phyloP scores from a whole-genome alignment of 2,888 invertebrate species.

The Tachina fera region DNA sequence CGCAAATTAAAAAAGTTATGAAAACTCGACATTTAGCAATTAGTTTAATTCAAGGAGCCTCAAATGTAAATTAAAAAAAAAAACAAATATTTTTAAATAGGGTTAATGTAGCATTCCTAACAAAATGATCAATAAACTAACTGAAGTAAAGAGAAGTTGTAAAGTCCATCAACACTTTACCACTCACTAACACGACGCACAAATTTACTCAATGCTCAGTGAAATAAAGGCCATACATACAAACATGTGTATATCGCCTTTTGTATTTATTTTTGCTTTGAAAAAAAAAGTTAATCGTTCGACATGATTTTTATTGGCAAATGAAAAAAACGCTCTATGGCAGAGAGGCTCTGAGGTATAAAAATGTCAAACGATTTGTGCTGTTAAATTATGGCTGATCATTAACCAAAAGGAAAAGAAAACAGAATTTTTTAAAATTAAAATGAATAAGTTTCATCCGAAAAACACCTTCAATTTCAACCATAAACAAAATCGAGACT shows the following conservation, averaged over 20 bases:
- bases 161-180: slow-evolving; percentile 74
- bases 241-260: not conserved
- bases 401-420: slow-evolving; percentile 73
- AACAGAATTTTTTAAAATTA: slow-evolving; percentile 19
- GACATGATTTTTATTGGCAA: slow-evolving; percentile 67
- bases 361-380: slow-evolving; percentile 81
- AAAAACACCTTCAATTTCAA: slow-evolving; percentile 63
- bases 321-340: slow-evolving; percentile 41
- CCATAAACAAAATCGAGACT: slow-evolving; percentile 46
- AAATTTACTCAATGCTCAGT: not conserved
- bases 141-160: slow-evolving; percentile 51
- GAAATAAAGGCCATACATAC: slow-evolving; percentile 20
- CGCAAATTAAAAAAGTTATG: no score
- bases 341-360: slow-evolving; percentile 74
- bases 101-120: slow-evolving; percentile 31
- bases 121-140: slow-evolving; percentile 56
- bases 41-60: not conserved
- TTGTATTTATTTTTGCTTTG: not conserved
- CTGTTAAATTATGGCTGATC: slow-evolving; percentile 80
- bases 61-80: not conserved
- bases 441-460: slow-evolving; percentile 58
- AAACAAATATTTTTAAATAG: not conserved
- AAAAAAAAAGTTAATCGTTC: slow-evolving; percentile 64
- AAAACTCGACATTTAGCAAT: no score
- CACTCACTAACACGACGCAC: slow-evolving; percentile 54